Conservation (phyloP, 2,797 vertebrate species). For the Catostomus latipinnis region DNA sequence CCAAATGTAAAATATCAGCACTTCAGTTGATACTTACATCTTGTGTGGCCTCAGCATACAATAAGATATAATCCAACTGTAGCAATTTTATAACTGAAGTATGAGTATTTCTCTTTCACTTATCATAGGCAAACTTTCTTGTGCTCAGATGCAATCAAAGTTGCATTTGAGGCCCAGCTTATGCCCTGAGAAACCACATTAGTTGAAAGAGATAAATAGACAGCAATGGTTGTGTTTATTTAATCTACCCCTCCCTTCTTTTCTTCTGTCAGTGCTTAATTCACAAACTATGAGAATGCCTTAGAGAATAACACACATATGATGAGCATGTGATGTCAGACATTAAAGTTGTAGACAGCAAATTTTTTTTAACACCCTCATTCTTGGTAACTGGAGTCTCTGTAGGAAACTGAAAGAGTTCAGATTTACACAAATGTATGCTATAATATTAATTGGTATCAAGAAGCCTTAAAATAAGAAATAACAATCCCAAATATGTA, state of each 20-base stretch:
- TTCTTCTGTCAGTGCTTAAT: slow-evolving; percentile 39
- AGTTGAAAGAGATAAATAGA: slow-evolving; percentile 63
- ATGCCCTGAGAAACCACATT: slow-evolving; percentile 57
- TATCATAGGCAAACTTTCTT: slow-evolving; percentile 1
- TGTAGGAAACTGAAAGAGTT: background rate
- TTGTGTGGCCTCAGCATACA: slow-evolving; percentile 7
- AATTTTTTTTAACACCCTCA: background rate
- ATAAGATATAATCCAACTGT: slow-evolving; percentile 20
- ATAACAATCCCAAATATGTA: background rate
- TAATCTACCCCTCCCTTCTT: slow-evolving; percentile 54
- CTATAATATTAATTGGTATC: background rate
- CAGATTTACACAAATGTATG: background rate
- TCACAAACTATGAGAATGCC: slow-evolving; percentile 42
- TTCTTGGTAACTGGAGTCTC: background rate
- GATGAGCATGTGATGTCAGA: slow-evolving; percentile 35
- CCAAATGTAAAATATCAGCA: background rate
- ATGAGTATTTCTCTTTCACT: background rate
- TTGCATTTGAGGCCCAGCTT: slow-evolving; percentile 29
- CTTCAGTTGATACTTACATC: slow-evolving; percentile 43
- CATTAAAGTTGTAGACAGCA: background rate
- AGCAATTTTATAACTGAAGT: background rate
- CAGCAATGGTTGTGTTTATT: slow-evolving; percentile 59
- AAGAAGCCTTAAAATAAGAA: background rate
- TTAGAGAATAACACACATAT: slow-evolving; percentile 1
- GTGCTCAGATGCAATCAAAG: background rate